Evolutionary conservation across 1,140 invertebrate species (phyloP), one percentile per base, ranked within the genome.

Genomic region (Lethocerus indicus): DNA sequence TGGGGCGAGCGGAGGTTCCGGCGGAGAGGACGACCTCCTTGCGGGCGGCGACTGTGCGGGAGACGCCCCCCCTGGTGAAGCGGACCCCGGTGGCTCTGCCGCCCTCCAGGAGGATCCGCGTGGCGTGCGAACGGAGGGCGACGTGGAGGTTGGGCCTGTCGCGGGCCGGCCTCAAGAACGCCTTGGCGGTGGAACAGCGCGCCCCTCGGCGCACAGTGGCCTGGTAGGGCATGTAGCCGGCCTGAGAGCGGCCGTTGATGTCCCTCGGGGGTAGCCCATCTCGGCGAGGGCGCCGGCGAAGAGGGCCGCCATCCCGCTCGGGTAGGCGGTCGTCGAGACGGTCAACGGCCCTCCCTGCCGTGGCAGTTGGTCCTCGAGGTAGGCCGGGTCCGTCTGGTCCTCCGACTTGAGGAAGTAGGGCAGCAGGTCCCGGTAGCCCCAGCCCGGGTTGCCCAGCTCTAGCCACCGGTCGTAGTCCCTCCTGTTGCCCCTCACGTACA

Each of bases 131-230:
- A 32, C 27, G 14, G 18, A 44, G n/a, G 26, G 66, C 54, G 3
- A 72, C 61, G 48, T 66, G 60, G 13, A 81, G 60, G 60, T 81
- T 81, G 18, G 59, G 57, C 54, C 74, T 64, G 36, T 70, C 62
- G 53, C 68, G 62, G 3, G 61, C 66, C 27, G 73, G 68, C 47
- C 61, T 60, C 18, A 82, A 57, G 61, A 76, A 81, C 3, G 71
- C 73, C 56, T 70, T 71, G 4, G 74, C 69, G 24, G 75, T 73
- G 53, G 71, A 78, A 47, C 75, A 78, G 29, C 71, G n/a, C n/a
- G n/a, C n/a, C n/a, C n/a, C n/a, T n/a, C n/a, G n/a, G 9, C 74
- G 64, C 53, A 83, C 69, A 7, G 78, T 86, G 13, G 27, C 29
- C 40, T 45, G 32, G 6, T 39, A 23, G 27, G 25, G 16, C 27